Conservation (phyloP, 2,797 vertebrate species). For the Argya squamiceps region DNA sequence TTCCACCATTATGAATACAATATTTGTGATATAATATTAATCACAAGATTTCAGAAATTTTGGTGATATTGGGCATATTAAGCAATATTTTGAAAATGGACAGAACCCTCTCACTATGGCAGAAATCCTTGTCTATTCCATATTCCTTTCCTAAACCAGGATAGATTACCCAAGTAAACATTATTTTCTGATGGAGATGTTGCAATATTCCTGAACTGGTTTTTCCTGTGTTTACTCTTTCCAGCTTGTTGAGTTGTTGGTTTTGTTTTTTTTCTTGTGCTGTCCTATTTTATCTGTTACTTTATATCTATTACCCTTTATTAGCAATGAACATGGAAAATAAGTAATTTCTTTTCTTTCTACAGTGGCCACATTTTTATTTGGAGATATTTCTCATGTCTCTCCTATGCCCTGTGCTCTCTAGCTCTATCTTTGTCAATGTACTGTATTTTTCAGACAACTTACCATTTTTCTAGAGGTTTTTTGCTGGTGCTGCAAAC, state of each 20-base stretch:
- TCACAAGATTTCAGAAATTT: not conserved
- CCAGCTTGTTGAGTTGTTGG: too few species aligned
- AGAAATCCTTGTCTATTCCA: not conserved
- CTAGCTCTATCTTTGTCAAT: not conserved
- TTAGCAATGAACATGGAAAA: not conserved
- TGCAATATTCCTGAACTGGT: not conserved
- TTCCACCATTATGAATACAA: not conserved
- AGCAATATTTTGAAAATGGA: not conserved
- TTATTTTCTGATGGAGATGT: not conserved
- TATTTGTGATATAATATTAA: not conserved
- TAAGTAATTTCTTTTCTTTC: not conserved
- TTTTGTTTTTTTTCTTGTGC: fast-evolving
- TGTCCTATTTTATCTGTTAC: not conserved
- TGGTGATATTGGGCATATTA: not conserved
- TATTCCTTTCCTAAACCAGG: not conserved
- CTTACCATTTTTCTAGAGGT: not conserved
- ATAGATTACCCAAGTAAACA: not conserved
- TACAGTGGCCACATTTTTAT: not conserved
- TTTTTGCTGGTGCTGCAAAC: not conserved
- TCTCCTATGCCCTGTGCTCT: not conserved
- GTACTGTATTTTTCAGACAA: not conserved
- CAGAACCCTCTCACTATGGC: not conserved
- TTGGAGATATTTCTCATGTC: not conserved
- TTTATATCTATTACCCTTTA: not conserved
- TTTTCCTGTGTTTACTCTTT: not conserved